phyloP scores from a whole-genome alignment of 2,113 vertebrate genomes.

The Poeciliopsis retropinna region DNA sequence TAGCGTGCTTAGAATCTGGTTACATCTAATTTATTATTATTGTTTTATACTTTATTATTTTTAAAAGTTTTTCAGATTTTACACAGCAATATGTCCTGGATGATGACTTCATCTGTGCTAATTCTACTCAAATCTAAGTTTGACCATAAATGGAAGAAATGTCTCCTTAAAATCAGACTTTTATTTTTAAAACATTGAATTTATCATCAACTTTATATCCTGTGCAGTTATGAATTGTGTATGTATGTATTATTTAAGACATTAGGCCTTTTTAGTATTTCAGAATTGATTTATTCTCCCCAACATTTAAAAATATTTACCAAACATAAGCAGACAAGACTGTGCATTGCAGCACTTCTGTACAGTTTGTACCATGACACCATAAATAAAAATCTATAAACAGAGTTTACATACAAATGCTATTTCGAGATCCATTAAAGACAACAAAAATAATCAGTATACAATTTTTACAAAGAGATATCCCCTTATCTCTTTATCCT shows the following conservation, averaged over 20 bases:
- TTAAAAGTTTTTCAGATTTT: neutral
- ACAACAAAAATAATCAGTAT: conserved; percentile 65
- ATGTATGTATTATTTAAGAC: neutral
- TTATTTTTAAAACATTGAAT: too few relatives aligned
- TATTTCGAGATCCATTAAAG: conserved; percentile 44
- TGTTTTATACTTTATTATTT: neutral
- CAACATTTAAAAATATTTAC: conserved; percentile 76
- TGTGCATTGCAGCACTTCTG: conserved; percentile 61
- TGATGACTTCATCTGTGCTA: too few relatives aligned
- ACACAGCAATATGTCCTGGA: neutral
- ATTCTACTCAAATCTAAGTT: too few relatives aligned
- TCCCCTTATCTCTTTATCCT: conserved; percentile 24
- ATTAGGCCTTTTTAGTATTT: conserved; percentile 25
- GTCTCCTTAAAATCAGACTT: too few relatives aligned
- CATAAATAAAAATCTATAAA: conserved; percentile 80
- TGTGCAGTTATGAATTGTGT: too few relatives aligned
- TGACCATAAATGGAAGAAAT: too few relatives aligned
- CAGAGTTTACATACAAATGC: conserved; percentile 58
- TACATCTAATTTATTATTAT: neutral
- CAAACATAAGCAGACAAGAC: conserved; percentile 69
- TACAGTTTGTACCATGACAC: conserved; percentile 65
- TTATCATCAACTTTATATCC: too few relatives aligned
- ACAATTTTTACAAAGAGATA: conserved; percentile 69
- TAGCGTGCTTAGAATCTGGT: neutral
- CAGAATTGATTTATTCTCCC: conserved; percentile 70